Evolutionary conservation across 2,113 vertebrate species (phyloP), one percentile per base, ranked within the genome.

Genomic region (Panurus biarmicus): DNA sequence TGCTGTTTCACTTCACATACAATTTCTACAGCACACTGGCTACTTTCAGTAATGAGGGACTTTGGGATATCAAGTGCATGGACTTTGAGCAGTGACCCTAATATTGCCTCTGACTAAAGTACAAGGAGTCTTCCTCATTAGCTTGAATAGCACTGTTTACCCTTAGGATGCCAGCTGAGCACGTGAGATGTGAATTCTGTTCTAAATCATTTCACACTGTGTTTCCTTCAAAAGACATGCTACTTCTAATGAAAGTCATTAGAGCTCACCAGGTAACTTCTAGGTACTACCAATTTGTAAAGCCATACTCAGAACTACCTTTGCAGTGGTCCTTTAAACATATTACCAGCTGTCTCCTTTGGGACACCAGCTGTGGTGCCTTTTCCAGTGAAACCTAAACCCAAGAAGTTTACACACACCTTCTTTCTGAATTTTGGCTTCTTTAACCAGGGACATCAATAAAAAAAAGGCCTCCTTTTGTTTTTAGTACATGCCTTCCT

Each of bases 401-500:
- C 5, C 47, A 92, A 69, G 42, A 88, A 78, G 48, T 73, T 47
- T 84, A 74, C 77, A 69, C 38, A 45, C n/a, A 79, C 81, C 40
- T 79, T 47, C 35, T 70, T 85, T 79, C 62, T 81, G 57, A 78
- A 48, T 77, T 81, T 61, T 82, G 70, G 70, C 61, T 89, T 72
- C n/a, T 69, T 94, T 69, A 82, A 85, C 23, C 21, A 61, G 36
- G 36, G 28, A 69, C 19, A 73, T 91, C 56, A 78, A 79, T 57
- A 36, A 93, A 90, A 42, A 42, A 89, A 93, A 77, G 48, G 38
- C 29, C 42, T 91, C 47, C 79, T 91, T 92, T 93, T 95, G 81
- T 45, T 95, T 96, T 91, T 65, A 89, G 58, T 79, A 51, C 89
- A 66, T 75, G 87, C 57, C 42, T 94, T 82, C 40, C 73, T 78